phyloP scores from a whole-genome alignment of 2,113 vertebrate species.

The Tilapia sparmanii region DNA sequence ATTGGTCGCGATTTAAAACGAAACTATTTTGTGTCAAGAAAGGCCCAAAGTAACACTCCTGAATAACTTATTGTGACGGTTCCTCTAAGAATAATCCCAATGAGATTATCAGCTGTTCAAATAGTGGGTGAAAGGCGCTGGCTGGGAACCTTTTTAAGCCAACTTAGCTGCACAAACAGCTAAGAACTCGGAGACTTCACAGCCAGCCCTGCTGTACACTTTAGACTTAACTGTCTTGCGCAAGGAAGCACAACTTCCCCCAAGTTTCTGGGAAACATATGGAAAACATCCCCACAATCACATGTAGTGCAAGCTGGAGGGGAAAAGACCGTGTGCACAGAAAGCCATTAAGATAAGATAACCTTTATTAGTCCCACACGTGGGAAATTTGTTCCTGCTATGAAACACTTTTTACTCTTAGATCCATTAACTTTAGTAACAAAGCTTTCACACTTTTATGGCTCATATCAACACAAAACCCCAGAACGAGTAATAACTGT shows the following conservation, averaged over 20 bases:
- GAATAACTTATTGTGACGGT: background rate
- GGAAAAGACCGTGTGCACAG: background rate
- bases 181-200: background rate
- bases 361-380: too few relatives aligned
- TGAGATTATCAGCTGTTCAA: background rate
- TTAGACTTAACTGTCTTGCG: background rate
- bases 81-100: background rate
- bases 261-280: constrained; percentile 5
- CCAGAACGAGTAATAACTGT: background rate
- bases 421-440: background rate
- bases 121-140: background rate
- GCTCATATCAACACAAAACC: background rate
- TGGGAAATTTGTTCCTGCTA: too few relatives aligned
- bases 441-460: rapidly evolving
- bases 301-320: background rate
- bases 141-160: background rate
- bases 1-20: background rate
- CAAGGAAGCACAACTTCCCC: constrained; percentile 20
- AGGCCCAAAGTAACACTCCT: background rate
- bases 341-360: too few relatives aligned
- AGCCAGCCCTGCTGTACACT: background rate
- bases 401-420: background rate
- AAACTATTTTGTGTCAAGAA: background rate
- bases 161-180: too few relatives aligned
- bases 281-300: background rate